These are phyloP conservation scores for Stomorhina lunata DNA, from an alignment of 2,888 invertebrate species.

Conservation along the genomic window DNA sequence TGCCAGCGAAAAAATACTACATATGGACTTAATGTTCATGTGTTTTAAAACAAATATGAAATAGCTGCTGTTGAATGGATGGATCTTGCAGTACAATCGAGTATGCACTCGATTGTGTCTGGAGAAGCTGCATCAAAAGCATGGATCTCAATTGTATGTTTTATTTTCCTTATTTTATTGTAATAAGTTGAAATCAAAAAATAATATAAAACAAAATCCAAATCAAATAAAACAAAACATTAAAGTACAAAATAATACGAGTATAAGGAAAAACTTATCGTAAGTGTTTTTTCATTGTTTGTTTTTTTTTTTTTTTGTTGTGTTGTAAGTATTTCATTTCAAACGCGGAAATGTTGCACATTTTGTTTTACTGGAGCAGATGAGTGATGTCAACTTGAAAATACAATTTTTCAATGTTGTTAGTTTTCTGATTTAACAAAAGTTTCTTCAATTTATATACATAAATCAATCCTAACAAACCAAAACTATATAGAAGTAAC, in stretches of 20 bases:
- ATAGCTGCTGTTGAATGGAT: background rate
- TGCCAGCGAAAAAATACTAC: background rate
- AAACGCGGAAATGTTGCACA: constrained; percentile 59
- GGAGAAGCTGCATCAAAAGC: background rate
- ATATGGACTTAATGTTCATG: constrained; percentile 8
- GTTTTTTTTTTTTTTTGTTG: background rate
- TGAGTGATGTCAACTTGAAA: background rate
- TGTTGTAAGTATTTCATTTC: constrained; percentile 26
- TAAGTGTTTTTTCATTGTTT: too few relatives aligned
- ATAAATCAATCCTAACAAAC: too few relatives aligned
- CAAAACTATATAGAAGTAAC: too few relatives aligned
- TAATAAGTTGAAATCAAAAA: constrained; percentile 21
- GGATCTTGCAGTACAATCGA: constrained; percentile 16
- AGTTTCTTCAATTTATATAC: too few relatives aligned
- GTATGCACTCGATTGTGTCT: constrained; percentile 27
- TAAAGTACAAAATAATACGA: background rate
- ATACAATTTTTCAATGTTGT: too few relatives aligned
- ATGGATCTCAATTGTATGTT: constrained; percentile 4
- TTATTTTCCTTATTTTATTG: constrained; percentile 24
- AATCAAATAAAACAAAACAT: constrained; percentile 17
- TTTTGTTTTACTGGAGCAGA: background rate
- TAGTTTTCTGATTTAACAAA: too few relatives aligned
- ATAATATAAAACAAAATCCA: constrained; percentile 11
- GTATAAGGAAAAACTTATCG: background rate
- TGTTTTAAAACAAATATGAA: background rate